Base-by-base conservation (phyloP, 2,888 invertebrate genomes). In the Lasioglossum villosulum region DNA sequence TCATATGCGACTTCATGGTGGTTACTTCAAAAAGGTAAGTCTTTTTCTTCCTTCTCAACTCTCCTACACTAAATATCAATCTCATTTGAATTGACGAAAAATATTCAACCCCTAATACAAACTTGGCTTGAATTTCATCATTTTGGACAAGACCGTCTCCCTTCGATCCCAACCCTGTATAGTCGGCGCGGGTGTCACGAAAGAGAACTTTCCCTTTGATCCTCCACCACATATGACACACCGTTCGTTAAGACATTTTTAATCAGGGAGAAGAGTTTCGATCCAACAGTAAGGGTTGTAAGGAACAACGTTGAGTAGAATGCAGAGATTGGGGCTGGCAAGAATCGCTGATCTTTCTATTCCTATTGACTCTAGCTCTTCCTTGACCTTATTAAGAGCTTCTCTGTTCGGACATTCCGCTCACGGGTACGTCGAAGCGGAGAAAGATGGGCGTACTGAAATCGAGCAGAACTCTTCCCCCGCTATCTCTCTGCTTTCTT, bases 1-100 rank as follows among this genome's bases (percentile, higher is more conserved):
- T 14, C 99, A 99, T 95, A 99, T 99, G 99, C 96, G 99, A 93
- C 96, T 99, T 88, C 99, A 99, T 95, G 99, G 99, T 71, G 99
- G 99, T 81, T 99, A 99, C 95, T 98, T 99, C 94, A 99, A 99
- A 95, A 98, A 98, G 97, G 98, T 97, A 95, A 91, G 71, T 42
- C 1, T 34, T n/a, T 39, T 1, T 23, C 14, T 8, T 16, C n/a
- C 4, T 19, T 34, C 14, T 63, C 16, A 45, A 23, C n/a, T 10
- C 45, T 56, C n/a, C 12, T 12, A 3, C 23, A 56, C 12, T 10
- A 10, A n/a, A 52, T 8, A 52, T 52, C 3, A 10, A 56, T 56
- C 3, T n/a, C 10, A n/a, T 52, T 23, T 23, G 48, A 52, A 23
- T 52, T n/a, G 3, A n/a, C 23, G n/a, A 23, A 52, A 52, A 10